Percentiles rank a stretch among this genome's conserved stretches.
Conservation (phyloP, 2,113 vertebrate species). For the Coracopsis vasa region DNA sequence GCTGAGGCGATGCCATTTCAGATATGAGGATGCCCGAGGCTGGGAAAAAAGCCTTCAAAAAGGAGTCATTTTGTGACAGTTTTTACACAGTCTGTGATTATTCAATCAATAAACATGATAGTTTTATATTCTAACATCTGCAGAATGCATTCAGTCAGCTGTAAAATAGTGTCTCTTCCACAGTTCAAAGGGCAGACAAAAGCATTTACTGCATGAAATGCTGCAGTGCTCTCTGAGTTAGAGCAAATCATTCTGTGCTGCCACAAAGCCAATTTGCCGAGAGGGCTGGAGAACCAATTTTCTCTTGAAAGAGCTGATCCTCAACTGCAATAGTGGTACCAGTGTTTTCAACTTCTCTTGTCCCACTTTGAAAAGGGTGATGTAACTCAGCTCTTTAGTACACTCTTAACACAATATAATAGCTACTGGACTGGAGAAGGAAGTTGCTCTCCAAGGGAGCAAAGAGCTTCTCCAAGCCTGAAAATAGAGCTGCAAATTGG, state of each 20-base stretch:
- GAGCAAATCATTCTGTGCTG: not conserved
- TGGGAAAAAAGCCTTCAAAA: accelerated
- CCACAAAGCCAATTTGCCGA: not conserved
- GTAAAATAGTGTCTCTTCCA: not conserved
- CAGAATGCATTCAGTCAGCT: not conserved
- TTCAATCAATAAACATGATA: not conserved
- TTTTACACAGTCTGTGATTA: not conserved
- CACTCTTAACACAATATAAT: too few relatives aligned
- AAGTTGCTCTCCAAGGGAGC: not conserved
- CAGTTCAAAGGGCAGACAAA: not conserved
- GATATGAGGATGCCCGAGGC: not conserved
- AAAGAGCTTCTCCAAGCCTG: not conserved
- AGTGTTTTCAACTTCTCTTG: not conserved
- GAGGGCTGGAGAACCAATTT: not conserved
- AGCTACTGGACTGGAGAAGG: not conserved
- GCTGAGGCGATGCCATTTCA: not conserved
- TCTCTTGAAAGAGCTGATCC: not conserved
- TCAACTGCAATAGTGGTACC: not conserved
- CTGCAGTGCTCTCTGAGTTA: not conserved
- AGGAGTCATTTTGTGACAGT: not conserved
- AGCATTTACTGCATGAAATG: not conserved
- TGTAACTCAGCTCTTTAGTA: not conserved
- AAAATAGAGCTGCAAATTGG: not conserved
- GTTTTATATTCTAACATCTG: not conserved
- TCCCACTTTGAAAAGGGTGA: not conserved